Evolutionary conservation across 2,113 vertebrate genomes (phyloP), one percentile per base, ranked within the genome.

Genomic region (Rhizomys pruinosus): DNA sequence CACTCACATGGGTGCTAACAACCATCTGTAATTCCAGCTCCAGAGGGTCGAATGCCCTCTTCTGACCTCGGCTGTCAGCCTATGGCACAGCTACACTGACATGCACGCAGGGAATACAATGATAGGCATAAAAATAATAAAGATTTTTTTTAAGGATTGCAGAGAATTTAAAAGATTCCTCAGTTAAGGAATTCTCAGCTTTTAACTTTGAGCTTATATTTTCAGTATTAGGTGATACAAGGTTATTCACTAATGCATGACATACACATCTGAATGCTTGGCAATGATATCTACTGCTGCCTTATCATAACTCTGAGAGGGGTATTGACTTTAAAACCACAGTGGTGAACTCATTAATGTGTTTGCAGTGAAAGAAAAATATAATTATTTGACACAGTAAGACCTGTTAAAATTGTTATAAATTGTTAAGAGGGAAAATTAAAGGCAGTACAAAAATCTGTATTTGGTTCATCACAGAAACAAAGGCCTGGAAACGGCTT

Each of bases 331-430:
- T 68, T 76, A 84, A 23, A 90, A 73, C 74, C 76, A 10, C 81
- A 22, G 13, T 17, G 4, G 37, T 72, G 74, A 77, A 47, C 10
- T 52, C 11, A 61, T 86, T 76, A 87, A 44, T 91, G 47, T 68
- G 87, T 81, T 93, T 84, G 2, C 11, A 55, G 3, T 61, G 10
- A 92, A 32, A 63, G 20, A 87, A 94, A 95, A 2, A 87, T 86
- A 85, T 73, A 76, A 96, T 73, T 76, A 42, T 47, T 39, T 55
- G 10, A 71, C 22, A 77, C 90, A 78, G 47, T 89, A 66, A 76
- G 3, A 84, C 25, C 17, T 39, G 39, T 55, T 3, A 12, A 64
- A 74, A 80, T 20, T 59, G 19, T 29, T 79, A 87, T 64, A 74
- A 6, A n/a, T n/a, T n/a, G 0, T 63, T 68, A n/a, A 76, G 4